A percentile compares a stretch with the other conserved stretches of the same genome.
phyloP scores from a whole-genome alignment of 2,797 vertebrate genomes.

The Catostomus latipinnis region DNA sequence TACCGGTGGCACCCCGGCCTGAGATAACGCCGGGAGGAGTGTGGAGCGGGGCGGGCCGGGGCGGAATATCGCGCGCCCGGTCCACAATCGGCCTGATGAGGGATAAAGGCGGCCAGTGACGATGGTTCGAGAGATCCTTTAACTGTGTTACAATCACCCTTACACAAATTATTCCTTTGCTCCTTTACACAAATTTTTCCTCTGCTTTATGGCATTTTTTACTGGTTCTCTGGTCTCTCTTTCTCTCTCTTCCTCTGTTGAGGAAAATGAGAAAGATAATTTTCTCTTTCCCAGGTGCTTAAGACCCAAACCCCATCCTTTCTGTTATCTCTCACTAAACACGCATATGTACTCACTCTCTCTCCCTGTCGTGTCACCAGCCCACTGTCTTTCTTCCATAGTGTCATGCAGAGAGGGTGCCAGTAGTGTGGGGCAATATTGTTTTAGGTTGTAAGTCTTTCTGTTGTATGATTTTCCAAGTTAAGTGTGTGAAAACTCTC shows the following conservation, averaged over 20 bases:
- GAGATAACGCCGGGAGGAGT: too few species aligned
- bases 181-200: slow-evolving; percentile 9
- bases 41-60: too few species aligned
- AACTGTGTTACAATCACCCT: background rate
- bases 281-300: slow-evolving; percentile 7
- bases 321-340: slow-evolving; percentile 28
- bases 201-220: slow-evolving; percentile 32
- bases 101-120: too few species aligned
- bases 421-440: slow-evolving; percentile 42
- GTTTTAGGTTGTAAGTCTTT: slow-evolving; percentile 37
- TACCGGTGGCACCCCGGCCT: too few species aligned
- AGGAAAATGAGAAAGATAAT: too few species aligned
- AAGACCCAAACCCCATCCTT: slow-evolving; percentile 21
- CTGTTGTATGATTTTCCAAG: slow-evolving; percentile 39
- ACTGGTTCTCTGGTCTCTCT: slow-evolving; percentile 24
- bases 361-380: background rate
- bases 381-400: slow-evolving; percentile 24
- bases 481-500: slow-evolving; percentile 32
- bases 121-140: too few species aligned
- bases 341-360: slow-evolving; percentile 22
- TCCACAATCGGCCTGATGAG: too few species aligned
- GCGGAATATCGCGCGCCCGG: too few species aligned
- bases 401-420: slow-evolving; percentile 18
- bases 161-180: slow-evolving; percentile 17
- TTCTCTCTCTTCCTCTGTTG: background rate